Evolutionary conservation across 2,888 invertebrate species (phyloP).

Genomic region (Psylliodes chrysocephalus): DNA sequence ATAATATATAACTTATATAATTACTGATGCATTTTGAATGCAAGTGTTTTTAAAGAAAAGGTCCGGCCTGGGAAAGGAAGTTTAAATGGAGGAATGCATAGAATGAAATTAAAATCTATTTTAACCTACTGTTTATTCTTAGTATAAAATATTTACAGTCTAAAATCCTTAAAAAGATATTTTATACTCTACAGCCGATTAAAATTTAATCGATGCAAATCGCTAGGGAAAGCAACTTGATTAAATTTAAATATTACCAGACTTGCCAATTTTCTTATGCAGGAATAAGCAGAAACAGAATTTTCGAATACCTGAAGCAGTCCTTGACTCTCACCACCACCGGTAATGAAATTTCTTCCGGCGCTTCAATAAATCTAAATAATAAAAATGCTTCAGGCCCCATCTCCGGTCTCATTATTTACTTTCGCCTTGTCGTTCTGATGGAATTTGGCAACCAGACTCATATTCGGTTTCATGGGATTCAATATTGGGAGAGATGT

Average conservation of each 20-base stretch:
- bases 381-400: conserved; percentile 24
- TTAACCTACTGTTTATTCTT: no score
- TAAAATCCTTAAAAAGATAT: no score
- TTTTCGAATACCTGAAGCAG: neutral
- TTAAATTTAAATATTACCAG: conserved; percentile 11
- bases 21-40: no score
- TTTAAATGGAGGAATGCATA: no score
- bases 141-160: no score
- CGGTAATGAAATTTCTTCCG: conserved; percentile 25
- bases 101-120: no score
- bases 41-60: no score
- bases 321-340: conserved; percentile 6
- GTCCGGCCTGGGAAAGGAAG: no score
- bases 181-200: no score
- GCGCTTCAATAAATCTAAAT: conserved; percentile 27
- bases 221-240: conserved; percentile 3
- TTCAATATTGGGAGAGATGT: conserved; percentile 19
- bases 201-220: neutral
- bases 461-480: conserved; percentile 22
- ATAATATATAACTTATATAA: no score
- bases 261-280: neutral
- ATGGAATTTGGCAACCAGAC: conserved; percentile 27
- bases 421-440: conserved; percentile 20
- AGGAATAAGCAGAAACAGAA: conserved; percentile 6
- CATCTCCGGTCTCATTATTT: conserved; percentile 24